Conservation (phyloP, 2,888 invertebrate genomes). For the Strigamia transsilvanica region DNA sequence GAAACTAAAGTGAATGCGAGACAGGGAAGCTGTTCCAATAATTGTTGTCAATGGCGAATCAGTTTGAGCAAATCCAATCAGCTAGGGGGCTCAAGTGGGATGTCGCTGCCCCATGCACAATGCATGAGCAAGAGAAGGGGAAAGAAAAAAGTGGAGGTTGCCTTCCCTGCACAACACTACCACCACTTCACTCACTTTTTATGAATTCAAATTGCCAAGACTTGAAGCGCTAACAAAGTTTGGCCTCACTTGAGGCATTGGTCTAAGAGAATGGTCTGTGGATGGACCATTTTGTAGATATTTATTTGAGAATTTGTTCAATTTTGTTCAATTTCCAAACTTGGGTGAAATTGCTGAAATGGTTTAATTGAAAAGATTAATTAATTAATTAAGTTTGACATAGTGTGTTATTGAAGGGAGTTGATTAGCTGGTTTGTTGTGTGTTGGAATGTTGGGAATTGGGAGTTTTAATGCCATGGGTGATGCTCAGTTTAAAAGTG, state of each 20-base stretch:
- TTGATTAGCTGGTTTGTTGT: not conserved
- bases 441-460: not conserved
- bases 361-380: no score
- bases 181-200: conserved; percentile 40
- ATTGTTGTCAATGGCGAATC: conserved; percentile 49
- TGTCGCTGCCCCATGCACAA: conserved; percentile 49
- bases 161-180: conserved; percentile 5
- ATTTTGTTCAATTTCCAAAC: not conserved
- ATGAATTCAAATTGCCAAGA: conserved; percentile 38
- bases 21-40: conserved; percentile 42
- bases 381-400: no score
- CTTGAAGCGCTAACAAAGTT: not conserved
- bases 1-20: conserved; percentile 34
- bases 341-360: no score
- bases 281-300: no score
- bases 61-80: conserved; percentile 49
- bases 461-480: conserved; percentile 2
- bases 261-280: no score
- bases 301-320: not conserved
- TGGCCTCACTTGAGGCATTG: not conserved
- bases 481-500: not conserved
- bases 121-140: conserved; percentile 49
- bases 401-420: no score
- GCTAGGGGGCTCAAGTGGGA: conserved; percentile 41
- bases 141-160: conserved; percentile 11